These are phyloP conservation scores for Drosophila trapezifrons DNA, from an alignment of 1,140 invertebrate species.

Conservation along the genomic window DNA sequence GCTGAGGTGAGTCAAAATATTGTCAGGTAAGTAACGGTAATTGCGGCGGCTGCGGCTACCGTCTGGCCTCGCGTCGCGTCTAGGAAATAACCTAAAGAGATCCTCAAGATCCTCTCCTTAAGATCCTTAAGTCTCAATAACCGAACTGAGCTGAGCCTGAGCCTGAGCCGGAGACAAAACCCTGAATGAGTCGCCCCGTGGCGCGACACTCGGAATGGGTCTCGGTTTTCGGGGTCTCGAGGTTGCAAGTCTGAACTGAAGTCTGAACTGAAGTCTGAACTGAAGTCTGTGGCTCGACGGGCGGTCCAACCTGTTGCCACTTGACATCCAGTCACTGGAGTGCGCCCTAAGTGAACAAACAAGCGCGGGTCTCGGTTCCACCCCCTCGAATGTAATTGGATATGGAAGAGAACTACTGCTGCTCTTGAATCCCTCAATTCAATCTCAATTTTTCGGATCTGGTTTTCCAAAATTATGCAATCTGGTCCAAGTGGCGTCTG, in stretches of 20 bases:
- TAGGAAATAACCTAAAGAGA: neutral
- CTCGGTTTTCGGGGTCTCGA: slow-evolving; percentile 11
- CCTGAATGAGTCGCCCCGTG: slow-evolving; percentile 74
- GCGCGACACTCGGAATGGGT: slow-evolving; percentile 55
- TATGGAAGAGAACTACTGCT: slow-evolving; percentile 8
- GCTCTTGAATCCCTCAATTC: slow-evolving; percentile 11
- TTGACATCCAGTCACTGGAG: slow-evolving; percentile 56
- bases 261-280: neutral
- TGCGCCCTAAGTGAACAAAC: slow-evolving; percentile 51
- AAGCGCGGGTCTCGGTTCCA: slow-evolving; percentile 23
- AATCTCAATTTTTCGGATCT: slow-evolving; percentile 19
- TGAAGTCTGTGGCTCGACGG: slow-evolving; percentile 39
- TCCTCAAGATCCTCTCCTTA: slow-evolving; percentile 2
- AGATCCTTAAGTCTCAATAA: slow-evolving; percentile 23
- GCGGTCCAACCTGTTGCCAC: slow-evolving; percentile 79
- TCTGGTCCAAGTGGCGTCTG: slow-evolving; percentile 41
- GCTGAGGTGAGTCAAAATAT: slow-evolving; percentile 46
- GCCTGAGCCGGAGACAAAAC: slow-evolving; percentile 22
- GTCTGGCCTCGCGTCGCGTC: slow-evolving; percentile 50
- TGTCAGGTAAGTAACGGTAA: slow-evolving; percentile 58
- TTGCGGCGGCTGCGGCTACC: slow-evolving; percentile 60
- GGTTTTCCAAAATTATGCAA: slow-evolving; percentile 15
- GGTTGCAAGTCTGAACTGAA: no score
- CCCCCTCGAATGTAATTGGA: slow-evolving; percentile 35
- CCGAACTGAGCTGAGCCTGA: slow-evolving; percentile 25